Evolutionary conservation across 1,140 invertebrate genomes (phyloP).

Genomic region (Bombus confusus): DNA sequence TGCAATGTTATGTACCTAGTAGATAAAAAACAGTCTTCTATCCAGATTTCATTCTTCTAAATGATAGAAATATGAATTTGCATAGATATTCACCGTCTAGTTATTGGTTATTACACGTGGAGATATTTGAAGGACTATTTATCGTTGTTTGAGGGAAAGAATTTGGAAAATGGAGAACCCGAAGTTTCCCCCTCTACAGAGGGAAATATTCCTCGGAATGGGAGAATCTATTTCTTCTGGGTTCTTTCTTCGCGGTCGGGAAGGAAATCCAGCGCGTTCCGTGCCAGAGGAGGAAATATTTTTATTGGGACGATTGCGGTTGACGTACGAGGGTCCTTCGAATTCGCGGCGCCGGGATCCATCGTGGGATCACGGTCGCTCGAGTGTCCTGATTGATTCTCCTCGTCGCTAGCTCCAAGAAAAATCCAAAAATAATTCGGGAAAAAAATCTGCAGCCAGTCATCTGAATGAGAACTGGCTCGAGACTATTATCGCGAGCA

Average conservation of each 20-base stretch:
- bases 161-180: neutral
- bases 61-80: no score
- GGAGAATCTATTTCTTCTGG: slow-evolving; percentile 32
- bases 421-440: slow-evolving; percentile 6
- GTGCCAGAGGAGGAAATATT: slow-evolving; percentile 58
- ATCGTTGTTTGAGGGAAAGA: neutral
- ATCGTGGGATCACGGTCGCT: slow-evolving; percentile 38
- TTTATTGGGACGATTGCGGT: slow-evolving; percentile 64
- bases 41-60: no score
- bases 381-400: slow-evolving; percentile 36
- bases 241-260: slow-evolving; percentile 16
- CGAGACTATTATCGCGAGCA: neutral
- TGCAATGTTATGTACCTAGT: no score
- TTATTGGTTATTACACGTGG: no score
- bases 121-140: no score
- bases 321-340: slow-evolving; percentile 57
- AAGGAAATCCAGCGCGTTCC: slow-evolving; percentile 35
- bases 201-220: slow-evolving; percentile 20
- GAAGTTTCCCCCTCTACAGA: neutral
- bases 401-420: neutral
- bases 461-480: no score
- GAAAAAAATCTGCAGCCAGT: neutral
- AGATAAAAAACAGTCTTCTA: no score
- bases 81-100: no score
- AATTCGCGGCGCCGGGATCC: slow-evolving; percentile 40